Conservation (phyloP, 2,888 invertebrate species). For the Agrochola circellaris region DNA sequence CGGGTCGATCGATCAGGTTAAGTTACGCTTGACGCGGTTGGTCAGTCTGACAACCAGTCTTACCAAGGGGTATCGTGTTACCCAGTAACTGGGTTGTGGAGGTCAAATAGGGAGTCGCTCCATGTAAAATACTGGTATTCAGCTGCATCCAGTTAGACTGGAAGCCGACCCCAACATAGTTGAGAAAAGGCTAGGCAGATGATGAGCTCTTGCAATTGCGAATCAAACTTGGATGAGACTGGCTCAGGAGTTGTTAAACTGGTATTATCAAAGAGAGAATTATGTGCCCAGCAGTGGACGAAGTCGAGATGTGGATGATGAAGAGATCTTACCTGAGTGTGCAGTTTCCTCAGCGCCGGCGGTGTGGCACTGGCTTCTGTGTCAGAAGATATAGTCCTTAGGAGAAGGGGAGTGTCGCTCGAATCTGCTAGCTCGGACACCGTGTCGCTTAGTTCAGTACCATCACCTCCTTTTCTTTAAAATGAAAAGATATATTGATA, state of each 20-base stretch:
- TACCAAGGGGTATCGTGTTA: no score
- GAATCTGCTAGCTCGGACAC: constrained; percentile 84
- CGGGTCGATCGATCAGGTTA: no score
- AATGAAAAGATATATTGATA: background rate
- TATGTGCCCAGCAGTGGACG: background rate
- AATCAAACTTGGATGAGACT: background rate
- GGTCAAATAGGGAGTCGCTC: no score
- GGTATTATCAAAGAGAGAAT: background rate
- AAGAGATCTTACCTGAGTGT: constrained; percentile 80
- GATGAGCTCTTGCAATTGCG: no score
- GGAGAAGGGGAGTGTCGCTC: constrained; percentile 88
- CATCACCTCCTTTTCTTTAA: constrained; percentile 82
- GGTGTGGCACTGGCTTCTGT: constrained; percentile 87
- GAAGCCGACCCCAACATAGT: no score
- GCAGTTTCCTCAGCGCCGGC: constrained; percentile 84
- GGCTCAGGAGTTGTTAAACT: background rate
- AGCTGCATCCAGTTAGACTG: no score
- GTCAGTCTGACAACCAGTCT: no score
- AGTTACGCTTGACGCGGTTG: no score
- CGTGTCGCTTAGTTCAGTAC: constrained; percentile 81
- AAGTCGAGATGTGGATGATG: background rate
- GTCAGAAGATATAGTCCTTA: constrained; percentile 92
- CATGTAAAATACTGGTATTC: no score
- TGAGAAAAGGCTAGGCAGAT: no score
- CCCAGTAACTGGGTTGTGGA: no score